These are phyloP conservation scores for Ormia ochracea DNA, from an alignment of 2,888 invertebrate genomes.

Conservation along the genomic window DNA sequence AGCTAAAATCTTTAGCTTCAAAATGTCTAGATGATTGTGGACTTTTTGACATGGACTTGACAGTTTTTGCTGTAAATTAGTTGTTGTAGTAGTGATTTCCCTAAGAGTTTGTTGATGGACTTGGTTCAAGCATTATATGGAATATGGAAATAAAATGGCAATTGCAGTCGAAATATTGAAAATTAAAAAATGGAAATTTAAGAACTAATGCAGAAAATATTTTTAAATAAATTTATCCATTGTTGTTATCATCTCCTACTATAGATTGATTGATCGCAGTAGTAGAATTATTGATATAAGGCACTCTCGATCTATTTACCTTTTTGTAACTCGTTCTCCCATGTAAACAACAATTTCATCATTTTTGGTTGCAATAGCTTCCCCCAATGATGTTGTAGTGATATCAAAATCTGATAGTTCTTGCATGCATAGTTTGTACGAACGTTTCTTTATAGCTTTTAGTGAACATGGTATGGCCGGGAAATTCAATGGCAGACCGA, in stretches of 20 bases:
- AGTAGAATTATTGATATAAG: too few relatives aligned
- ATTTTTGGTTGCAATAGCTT: conserved; percentile 30
- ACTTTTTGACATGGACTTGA: too few relatives aligned
- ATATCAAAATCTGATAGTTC: background rate
- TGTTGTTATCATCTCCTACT: background rate
- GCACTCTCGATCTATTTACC: conserved; percentile 66
- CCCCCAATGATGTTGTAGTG: background rate
- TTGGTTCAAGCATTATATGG: too few relatives aligned
- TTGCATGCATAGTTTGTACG: conserved; percentile 50
- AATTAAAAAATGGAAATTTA: too few relatives aligned
- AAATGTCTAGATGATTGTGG: too few relatives aligned
- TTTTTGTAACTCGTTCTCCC: conserved; percentile 72
- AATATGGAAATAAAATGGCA: too few relatives aligned
- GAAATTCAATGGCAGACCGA: conserved; percentile 71
- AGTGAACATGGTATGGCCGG: conserved; percentile 71
- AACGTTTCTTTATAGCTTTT: conserved; percentile 63
- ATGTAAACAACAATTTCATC: conserved; percentile 68
- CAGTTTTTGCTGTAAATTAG: too few relatives aligned
- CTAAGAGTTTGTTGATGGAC: too few relatives aligned
- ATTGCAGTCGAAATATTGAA: too few relatives aligned
- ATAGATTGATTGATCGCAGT: background rate
- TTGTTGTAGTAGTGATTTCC: too few relatives aligned
- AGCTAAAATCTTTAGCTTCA: too few relatives aligned
- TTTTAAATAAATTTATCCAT: background rate
- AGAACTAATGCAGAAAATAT: too few relatives aligned